These are phyloP conservation scores for Python bivittatus DNA, from an alignment of 2,113 vertebrate genomes.

Conservation along the genomic window DNA sequence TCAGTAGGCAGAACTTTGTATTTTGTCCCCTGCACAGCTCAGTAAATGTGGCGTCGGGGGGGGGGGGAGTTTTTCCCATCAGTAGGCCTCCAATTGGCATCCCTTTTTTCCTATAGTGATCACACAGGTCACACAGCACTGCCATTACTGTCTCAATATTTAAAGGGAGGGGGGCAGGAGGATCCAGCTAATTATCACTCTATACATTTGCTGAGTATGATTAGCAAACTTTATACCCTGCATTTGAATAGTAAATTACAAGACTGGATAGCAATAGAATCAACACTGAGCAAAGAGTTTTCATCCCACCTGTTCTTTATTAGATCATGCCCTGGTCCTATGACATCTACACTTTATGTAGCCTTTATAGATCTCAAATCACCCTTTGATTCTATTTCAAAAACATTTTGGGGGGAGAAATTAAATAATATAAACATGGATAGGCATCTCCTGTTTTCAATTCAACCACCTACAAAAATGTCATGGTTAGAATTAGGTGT, in stretches of 20 bases:
- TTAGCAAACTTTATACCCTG: not conserved
- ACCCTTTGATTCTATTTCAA: not conserved
- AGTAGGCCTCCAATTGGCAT: not conserved
- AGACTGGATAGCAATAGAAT: not conserved
- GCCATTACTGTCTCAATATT: not conserved
- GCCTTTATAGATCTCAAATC: not conserved
- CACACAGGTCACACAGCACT: not conserved
- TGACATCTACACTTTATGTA: not conserved
- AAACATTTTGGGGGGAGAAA: not conserved
- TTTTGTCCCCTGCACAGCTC: not conserved
- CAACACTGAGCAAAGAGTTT: not conserved
- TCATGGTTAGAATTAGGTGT: not conserved
- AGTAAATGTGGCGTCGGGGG: not conserved
- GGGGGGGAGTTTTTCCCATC: not conserved
- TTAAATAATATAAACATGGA: not conserved
- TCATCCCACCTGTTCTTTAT: not conserved
- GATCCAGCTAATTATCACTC: not conserved
- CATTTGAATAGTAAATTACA: not conserved
- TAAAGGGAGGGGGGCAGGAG: not conserved
- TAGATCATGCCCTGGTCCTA: not conserved
- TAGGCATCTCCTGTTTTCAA: not conserved
- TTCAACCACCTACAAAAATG: not conserved
- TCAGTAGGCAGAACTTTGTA: not conserved
- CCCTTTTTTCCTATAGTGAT: not conserved
- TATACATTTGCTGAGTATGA: not conserved